These are phyloP conservation scores for Athene cunicularia DNA, from an alignment of 2,113 vertebrate species.

Conservation along the genomic window DNA sequence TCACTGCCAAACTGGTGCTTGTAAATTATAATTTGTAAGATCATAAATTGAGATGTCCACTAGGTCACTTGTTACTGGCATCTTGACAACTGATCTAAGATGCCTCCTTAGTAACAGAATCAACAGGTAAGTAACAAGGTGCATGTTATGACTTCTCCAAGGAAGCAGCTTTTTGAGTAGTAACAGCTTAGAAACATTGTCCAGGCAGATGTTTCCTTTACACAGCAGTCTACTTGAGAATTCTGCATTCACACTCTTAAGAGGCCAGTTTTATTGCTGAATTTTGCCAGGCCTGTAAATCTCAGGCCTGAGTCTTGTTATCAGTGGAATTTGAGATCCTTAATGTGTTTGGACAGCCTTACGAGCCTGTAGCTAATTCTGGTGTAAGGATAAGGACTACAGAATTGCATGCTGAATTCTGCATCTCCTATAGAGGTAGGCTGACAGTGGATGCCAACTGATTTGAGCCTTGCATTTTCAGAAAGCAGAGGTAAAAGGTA, in stretches of 20 bases:
- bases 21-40: background rate
- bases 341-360: background rate
- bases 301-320: background rate
- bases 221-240: background rate
- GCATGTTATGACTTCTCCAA: accelerated
- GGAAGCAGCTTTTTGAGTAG: background rate
- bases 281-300: background rate
- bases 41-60: background rate
- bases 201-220: background rate
- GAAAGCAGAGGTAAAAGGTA: background rate
- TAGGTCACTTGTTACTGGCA: background rate
- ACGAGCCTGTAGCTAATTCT: background rate
- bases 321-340: background rate
- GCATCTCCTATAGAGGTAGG: background rate
- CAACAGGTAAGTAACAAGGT: background rate
- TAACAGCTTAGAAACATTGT: background rate
- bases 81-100: background rate
- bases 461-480: background rate
- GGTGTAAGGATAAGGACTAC: background rate
- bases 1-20: background rate
- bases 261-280: background rate
- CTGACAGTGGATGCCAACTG: background rate
- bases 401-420: background rate
- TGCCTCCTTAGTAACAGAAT: background rate
- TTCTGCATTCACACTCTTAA: accelerated